These are phyloP conservation scores for Trypoxylus dichotomus DNA, from an alignment of 1,140 invertebrate species.

Conservation along the genomic window DNA sequence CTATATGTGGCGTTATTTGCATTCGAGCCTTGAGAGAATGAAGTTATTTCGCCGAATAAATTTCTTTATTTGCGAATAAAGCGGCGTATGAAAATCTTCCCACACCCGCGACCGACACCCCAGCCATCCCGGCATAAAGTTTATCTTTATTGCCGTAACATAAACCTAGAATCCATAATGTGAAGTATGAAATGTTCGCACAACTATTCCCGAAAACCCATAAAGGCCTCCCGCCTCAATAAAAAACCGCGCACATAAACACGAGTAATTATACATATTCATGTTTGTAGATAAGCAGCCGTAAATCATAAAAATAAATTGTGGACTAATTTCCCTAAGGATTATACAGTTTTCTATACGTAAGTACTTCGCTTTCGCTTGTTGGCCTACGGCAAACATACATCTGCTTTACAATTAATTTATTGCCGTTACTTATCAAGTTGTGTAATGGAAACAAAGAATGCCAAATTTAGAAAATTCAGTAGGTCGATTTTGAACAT, in stretches of 20 bases:
- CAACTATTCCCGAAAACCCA: constrained; percentile 18
- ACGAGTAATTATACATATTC: constrained; percentile 23
- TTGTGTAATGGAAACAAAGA: too few relatives aligned
- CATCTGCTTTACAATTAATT: not conserved
- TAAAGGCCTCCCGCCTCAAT: constrained; percentile 18
- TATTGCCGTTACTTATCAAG: not conserved
- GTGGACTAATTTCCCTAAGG: constrained; percentile 17
- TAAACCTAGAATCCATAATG: constrained; percentile 25
- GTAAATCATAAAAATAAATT: constrained; percentile 26
- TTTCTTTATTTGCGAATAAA: constrained; percentile 21
- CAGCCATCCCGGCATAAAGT: not conserved
- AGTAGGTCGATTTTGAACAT: too few relatives aligned
- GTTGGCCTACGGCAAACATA: not conserved
- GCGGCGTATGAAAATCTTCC: not conserved
- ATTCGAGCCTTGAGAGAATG: not conserved
- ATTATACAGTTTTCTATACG: not conserved
- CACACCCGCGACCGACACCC: not conserved
- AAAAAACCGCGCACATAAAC: constrained; percentile 16
- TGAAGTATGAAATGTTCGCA: constrained; percentile 23
- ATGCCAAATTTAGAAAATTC: too few relatives aligned
- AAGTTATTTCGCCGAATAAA: constrained; percentile 9
- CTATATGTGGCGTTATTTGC: not conserved
- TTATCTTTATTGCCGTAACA: constrained; percentile 20
- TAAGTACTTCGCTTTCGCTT: not conserved
- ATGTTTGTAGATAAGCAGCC: constrained; percentile 12